Percentiles rank a stretch among this genome's conserved stretches.
Conservation (phyloP, 2,113 vertebrate species). For the Tetrax tetrax region DNA sequence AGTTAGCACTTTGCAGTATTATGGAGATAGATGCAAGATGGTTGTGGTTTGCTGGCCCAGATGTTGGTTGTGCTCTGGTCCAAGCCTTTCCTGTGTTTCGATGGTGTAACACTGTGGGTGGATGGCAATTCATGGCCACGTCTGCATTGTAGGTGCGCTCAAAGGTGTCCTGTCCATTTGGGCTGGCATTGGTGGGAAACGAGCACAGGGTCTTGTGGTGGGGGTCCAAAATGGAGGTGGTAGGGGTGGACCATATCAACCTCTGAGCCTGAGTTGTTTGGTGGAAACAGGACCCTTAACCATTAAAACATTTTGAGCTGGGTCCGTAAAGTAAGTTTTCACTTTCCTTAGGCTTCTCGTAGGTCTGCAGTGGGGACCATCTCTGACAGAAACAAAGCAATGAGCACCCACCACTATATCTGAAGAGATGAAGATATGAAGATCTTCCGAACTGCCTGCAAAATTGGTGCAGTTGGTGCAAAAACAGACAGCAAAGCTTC, state of each 20-base stretch:
- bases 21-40: fast-evolving
- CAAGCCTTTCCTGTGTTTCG: background rate
- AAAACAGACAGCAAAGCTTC: background rate
- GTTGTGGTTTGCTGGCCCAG: background rate
- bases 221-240: background rate
- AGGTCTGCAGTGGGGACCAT: background rate
- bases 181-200: background rate
- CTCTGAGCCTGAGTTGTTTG: background rate
- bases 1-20: background rate
- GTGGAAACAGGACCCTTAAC: background rate
- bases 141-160: background rate
- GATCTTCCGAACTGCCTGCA: background rate
- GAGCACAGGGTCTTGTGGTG: background rate
- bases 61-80: background rate
- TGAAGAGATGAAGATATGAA: background rate
- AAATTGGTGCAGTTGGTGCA: background rate
- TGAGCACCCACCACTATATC: fast-evolving
- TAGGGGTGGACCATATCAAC: background rate
- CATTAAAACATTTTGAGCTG: background rate
- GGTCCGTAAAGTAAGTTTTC: background rate
- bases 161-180: background rate
- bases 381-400: background rate
- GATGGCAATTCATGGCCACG: background rate
- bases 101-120: background rate
- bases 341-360: background rate